phyloP scores from a whole-genome alignment of 1,140 invertebrate genomes.

The Penaeus chinensis region DNA sequence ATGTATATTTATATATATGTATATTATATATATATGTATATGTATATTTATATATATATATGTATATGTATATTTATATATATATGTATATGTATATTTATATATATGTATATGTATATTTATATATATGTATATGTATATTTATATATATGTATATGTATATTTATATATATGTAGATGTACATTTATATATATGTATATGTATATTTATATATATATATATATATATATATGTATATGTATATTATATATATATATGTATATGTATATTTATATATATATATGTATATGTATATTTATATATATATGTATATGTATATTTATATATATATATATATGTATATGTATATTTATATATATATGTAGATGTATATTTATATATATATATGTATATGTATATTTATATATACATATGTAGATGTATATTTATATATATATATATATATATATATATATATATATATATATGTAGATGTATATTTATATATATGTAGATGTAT shows the following conservation, averaged over 20 bases:
- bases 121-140: neutral
- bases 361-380: slow-evolving; percentile 22
- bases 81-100: neutral
- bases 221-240: neutral
- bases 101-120: too few relatives aligned
- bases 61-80: neutral
- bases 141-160: neutral
- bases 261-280: slow-evolving; percentile 19
- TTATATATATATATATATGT: neutral
- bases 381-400: slow-evolving; percentile 22
- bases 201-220: neutral
- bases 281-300: neutral
- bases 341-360: neutral
- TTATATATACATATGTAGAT: neutral
- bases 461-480: slow-evolving; percentile 16
- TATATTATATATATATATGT: neutral
- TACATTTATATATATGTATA: too few relatives aligned
- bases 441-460: neutral
- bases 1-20: slow-evolving; percentile 19
- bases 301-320: neutral
- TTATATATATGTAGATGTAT: neutral
- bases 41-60: slow-evolving; percentile 7
- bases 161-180: too few relatives aligned
- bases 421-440: neutral
- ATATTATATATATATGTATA: slow-evolving; percentile 6